These are phyloP conservation scores for Anoncus sp. DNA, from an alignment of 2,888 invertebrate genomes.

Conservation along the genomic window DNA sequence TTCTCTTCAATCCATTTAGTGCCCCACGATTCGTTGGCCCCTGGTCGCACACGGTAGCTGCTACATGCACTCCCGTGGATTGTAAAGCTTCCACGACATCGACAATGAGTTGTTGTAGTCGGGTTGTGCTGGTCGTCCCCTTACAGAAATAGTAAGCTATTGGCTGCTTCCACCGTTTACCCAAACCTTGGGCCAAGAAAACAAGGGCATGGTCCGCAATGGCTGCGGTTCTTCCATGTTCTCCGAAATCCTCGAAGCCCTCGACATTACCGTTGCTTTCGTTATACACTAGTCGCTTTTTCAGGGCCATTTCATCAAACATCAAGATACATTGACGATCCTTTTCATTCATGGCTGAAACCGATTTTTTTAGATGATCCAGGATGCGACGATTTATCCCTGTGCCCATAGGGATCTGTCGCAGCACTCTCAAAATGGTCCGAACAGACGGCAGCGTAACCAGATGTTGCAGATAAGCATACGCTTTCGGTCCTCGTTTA, in stretches of 20 bases:
- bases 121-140: neutral
- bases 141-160: slow-evolving; percentile 23
- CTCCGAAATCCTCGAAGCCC: slow-evolving; percentile 35
- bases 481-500: slow-evolving; percentile 26
- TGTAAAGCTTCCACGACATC: slow-evolving; percentile 28
- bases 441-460: slow-evolving; percentile 7
- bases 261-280: neutral
- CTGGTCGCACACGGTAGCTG: slow-evolving; percentile 36
- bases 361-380: neutral
- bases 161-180: slow-evolving; percentile 1
- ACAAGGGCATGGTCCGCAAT: slow-evolving; percentile 31
- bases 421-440: slow-evolving; percentile 10
- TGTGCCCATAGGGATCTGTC: slow-evolving; percentile 2
- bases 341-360: neutral
- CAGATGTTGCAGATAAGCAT: slow-evolving; percentile 23
- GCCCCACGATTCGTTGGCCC: slow-evolving; percentile 30
- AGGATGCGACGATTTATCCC: neutral
- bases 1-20: neutral
- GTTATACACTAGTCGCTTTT: slow-evolving; percentile 10
- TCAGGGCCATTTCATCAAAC: slow-evolving; percentile 35
- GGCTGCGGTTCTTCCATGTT: neutral
- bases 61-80: slow-evolving; percentile 23
- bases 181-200: slow-evolving; percentile 3
- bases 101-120: slow-evolving; percentile 13
- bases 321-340: slow-evolving; percentile 8